Percentiles rank a stretch among this genome's conserved stretches.
phyloP scores from a whole-genome alignment of 2,113 vertebrate genomes.

The Todiramphus chloris region DNA sequence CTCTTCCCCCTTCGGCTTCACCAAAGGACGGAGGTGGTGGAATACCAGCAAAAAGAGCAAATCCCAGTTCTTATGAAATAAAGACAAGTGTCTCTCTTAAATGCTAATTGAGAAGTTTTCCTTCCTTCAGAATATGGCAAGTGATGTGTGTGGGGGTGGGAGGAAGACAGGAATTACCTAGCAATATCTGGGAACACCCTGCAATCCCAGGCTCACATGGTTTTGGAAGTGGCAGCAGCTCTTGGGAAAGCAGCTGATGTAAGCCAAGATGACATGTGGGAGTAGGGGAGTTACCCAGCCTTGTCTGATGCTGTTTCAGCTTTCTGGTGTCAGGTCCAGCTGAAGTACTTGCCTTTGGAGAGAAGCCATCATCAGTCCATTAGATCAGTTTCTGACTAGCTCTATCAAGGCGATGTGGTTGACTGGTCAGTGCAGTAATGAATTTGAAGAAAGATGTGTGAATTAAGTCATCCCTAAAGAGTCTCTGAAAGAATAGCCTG shows the following conservation, averaged over 20 bases:
- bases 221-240: not conserved
- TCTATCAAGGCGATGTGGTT: not conserved
- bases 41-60: constrained; percentile 9
- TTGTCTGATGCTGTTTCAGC: not conserved
- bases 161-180: constrained; percentile 22
- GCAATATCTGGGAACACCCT: constrained; percentile 19
- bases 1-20: not conserved
- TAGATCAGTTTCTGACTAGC: not conserved
- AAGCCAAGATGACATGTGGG: not conserved
- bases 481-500: not conserved
- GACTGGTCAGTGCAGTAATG: not conserved
- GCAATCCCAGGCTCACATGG: not conserved
- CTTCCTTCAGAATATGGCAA: constrained; percentile 17
- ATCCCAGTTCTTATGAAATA: not conserved
- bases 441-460: not conserved
- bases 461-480: not conserved
- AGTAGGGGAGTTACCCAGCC: not conserved
- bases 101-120: constrained; percentile 39
- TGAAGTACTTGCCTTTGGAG: not conserved
- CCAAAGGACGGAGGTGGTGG: not conserved
- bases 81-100: constrained; percentile 4
- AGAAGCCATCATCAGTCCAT: not conserved
- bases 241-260: not conserved
- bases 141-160: not conserved
- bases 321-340: not conserved